phyloP scores from a whole-genome alignment of 2,113 vertebrate genomes.

The Scomber scombrus region DNA sequence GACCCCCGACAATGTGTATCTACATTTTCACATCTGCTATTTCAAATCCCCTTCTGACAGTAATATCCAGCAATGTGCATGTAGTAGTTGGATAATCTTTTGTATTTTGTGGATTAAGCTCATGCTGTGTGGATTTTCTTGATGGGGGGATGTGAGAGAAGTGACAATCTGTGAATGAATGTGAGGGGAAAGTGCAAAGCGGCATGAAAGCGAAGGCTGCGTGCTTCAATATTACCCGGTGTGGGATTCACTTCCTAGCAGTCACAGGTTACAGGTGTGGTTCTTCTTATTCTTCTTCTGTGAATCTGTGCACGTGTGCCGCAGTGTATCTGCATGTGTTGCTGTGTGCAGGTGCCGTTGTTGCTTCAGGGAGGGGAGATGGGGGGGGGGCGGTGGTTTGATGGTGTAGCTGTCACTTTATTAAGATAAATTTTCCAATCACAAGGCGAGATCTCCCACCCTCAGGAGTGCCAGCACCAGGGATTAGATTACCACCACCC shows the following conservation, averaged over 20 bases:
- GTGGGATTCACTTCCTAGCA: slow-evolving; percentile 1
- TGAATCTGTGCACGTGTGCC: not conserved
- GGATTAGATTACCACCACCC: slow-evolving; percentile 83
- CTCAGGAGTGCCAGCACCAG: slow-evolving; percentile 62
- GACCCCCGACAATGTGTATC: not conserved
- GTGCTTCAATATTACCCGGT: not conserved
- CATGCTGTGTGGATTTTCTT: slow-evolving; percentile 68
- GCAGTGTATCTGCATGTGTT: slow-evolving; percentile 23
- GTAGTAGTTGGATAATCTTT: slow-evolving; percentile 68
- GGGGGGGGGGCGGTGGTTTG: slow-evolving; percentile 13
- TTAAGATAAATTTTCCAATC: slow-evolving; percentile 82
- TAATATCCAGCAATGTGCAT: slow-evolving; percentile 45
- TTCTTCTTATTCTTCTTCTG: not conserved
- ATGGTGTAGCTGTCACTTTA: slow-evolving; percentile 74
- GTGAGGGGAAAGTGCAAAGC: not conserved
- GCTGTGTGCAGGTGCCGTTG: slow-evolving; percentile 31
- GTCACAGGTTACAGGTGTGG: slow-evolving; percentile 31
- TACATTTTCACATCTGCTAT: slow-evolving; percentile 39
- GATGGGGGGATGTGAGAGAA: slow-evolving; percentile 16
- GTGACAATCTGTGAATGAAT: slow-evolving; percentile 59
- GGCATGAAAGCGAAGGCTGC: not conserved
- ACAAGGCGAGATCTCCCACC: slow-evolving; percentile 63
- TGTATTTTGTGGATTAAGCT: slow-evolving; percentile 69
- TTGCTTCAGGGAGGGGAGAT: not conserved
- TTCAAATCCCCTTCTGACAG: slow-evolving; percentile 60